Evolutionary conservation across 2,888 invertebrate species (phyloP), one percentile per base, ranked within the genome.

Genomic region (Boloria selene): DNA sequence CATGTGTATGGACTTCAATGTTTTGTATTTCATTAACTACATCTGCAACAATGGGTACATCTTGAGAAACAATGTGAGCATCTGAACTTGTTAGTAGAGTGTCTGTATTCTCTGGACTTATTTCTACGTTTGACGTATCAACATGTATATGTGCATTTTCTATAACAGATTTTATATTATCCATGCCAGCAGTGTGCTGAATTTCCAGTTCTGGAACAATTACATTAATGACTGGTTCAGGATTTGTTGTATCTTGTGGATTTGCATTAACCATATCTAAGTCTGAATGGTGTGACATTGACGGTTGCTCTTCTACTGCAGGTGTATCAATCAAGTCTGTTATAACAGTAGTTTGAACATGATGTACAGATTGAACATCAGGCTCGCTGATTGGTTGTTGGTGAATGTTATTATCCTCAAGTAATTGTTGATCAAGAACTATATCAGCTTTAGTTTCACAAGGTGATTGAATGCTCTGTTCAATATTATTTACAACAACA

Each of bases 121-220:
- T 44, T n/a, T 55, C 22, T 22, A 18, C 7, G 18, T 59, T 72
- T 66, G 59, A 75, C 69, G 72, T 62, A 64, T 65, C 67, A 13
- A 44, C 44, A 4, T 18, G 3, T 16, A 22, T 47, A 53, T 53
- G 38, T 22, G 13, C 45, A 26, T 16, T 64, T 58, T 58, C 58
- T 26, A 45, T 58, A 6, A 38, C 51, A 17, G 22, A 44, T n/a
- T n/a, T 17, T 52, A 61, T 31, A 53, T 31, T 53, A 16, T 64
- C 47, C 31, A 31, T n/a, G 14, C 54, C 31, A 14, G 59, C 3
- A 55, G 26, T 55, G 45, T 17, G 49, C 22, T 44, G 38, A 16
- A 56, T 47, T 18, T 49, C 44, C 49, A 54, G 56, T 38, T 55
- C 47, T 22, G 62, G 62, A 17, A 66, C 62, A 51, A 51, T 42